phyloP scores from a whole-genome alignment of 2,113 vertebrate species.

The Sphaerodactylus townsendi region DNA sequence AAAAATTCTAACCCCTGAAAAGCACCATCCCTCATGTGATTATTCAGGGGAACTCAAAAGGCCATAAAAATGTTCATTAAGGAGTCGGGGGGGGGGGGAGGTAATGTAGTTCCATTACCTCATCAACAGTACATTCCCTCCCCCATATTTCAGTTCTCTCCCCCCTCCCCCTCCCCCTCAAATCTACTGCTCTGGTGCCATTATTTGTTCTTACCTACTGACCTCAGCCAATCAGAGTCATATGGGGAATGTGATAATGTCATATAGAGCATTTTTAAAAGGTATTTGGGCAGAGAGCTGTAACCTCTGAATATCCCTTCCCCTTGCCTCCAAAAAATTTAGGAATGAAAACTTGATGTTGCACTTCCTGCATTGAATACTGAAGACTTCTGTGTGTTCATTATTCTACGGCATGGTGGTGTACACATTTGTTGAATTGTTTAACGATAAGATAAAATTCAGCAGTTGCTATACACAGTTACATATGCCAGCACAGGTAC shows the following conservation, averaged over 20 bases:
- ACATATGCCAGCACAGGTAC: neutral
- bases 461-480: fast-evolving
- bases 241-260: too few relatives aligned
- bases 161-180: too few relatives aligned
- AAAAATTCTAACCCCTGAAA: neutral
- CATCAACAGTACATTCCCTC: neutral
- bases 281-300: neutral
- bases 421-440: neutral
- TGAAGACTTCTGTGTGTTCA: neutral
- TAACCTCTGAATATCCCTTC: neutral
- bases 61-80: neutral
- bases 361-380: neutral
- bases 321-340: neutral
- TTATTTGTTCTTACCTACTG: too few relatives aligned
- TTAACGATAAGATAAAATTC: neutral
- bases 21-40: neutral
- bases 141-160: neutral
- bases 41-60: neutral
- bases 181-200: too few relatives aligned
- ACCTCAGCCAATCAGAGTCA: too few relatives aligned
- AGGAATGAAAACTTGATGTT: neutral
- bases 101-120: too few relatives aligned
- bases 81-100: too few relatives aligned
- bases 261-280: too few relatives aligned
- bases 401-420: neutral